Percentiles rank a stretch among this genome's conserved stretches.
phyloP scores from a whole-genome alignment of 2,888 invertebrate genomes.

The Noctua pronuba region DNA sequence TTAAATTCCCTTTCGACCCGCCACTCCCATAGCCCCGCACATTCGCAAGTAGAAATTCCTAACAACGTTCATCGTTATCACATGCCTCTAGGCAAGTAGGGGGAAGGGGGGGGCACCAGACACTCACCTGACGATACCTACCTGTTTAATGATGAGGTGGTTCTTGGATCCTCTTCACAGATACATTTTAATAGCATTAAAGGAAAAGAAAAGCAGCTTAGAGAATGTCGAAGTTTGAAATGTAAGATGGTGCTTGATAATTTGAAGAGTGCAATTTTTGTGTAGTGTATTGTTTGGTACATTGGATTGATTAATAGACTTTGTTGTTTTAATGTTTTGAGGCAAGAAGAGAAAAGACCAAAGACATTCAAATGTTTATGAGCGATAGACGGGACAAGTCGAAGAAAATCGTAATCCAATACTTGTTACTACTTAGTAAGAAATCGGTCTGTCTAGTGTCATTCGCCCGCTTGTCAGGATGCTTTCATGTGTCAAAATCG shows the following conservation, averaged over 20 bases:
- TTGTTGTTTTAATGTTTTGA: not conserved
- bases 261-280: not conserved
- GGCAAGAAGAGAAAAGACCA: not conserved
- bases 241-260: not conserved
- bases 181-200: constrained; percentile 42
- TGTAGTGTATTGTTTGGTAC: too few species aligned
- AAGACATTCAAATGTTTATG: too few species aligned
- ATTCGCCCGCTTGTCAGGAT: too few species aligned
- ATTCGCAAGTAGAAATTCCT: constrained; percentile 52
- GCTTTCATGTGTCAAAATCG: too few species aligned
- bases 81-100: constrained; percentile 54
- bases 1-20: constrained; percentile 20
- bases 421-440: too few species aligned
- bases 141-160: constrained; percentile 53
- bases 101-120: constrained; percentile 5
- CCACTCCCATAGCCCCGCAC: constrained; percentile 26
- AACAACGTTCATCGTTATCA: constrained; percentile 66
- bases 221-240: not conserved
- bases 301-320: too few species aligned
- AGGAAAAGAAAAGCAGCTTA: constrained; percentile 14
- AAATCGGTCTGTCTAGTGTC: too few species aligned
- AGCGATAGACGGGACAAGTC: too few species aligned
- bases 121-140: constrained; percentile 44
- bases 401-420: too few species aligned
- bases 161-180: constrained; percentile 25